Conservation (phyloP, 2,888 invertebrate genomes). For the Ceraclea dissimilis region DNA sequence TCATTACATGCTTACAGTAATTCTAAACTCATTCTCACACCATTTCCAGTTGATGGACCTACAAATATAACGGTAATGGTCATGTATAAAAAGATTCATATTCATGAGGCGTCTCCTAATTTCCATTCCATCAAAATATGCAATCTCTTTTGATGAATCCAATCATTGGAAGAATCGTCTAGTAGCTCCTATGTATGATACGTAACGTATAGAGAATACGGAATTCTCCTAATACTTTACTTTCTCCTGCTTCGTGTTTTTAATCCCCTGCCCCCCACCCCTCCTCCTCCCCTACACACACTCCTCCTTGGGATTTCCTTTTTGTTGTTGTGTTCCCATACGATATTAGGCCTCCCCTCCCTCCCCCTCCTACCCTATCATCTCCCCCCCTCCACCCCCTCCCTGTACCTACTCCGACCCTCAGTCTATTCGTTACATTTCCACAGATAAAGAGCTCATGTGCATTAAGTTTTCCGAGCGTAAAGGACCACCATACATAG, state of each 20-base stretch:
- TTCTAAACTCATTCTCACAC: too few species aligned
- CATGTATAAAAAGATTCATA: too few species aligned
- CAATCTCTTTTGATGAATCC: too few species aligned
- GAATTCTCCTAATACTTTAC: too few species aligned
- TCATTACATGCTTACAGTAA: too few species aligned
- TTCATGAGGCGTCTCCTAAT: too few species aligned
- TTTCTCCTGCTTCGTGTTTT: background rate
- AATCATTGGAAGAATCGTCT: too few species aligned
- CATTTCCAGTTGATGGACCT: too few species aligned
- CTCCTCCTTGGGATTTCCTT: constrained; percentile 1
- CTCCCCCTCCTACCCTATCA: background rate
- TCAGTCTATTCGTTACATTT: constrained; percentile 4
- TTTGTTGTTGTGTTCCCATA: background rate
- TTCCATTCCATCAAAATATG: too few species aligned
- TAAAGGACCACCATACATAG: constrained; percentile 3
- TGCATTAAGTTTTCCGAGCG: constrained; percentile 4
- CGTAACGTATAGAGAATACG: too few species aligned
- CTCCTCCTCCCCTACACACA: constrained; percentile 20
- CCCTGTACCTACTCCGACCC: background rate
- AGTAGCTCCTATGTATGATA: too few species aligned
- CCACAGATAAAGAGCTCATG: constrained; percentile 7
- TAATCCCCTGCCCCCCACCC: background rate
- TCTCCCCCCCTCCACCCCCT: background rate
- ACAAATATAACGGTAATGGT: too few species aligned
- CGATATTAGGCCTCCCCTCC: background rate